Percentiles rank a stretch among this genome's conserved stretches.
These are phyloP conservation scores for Drosophila testacea DNA, from an alignment of 2,888 invertebrate species.

Conservation along the genomic window DNA sequence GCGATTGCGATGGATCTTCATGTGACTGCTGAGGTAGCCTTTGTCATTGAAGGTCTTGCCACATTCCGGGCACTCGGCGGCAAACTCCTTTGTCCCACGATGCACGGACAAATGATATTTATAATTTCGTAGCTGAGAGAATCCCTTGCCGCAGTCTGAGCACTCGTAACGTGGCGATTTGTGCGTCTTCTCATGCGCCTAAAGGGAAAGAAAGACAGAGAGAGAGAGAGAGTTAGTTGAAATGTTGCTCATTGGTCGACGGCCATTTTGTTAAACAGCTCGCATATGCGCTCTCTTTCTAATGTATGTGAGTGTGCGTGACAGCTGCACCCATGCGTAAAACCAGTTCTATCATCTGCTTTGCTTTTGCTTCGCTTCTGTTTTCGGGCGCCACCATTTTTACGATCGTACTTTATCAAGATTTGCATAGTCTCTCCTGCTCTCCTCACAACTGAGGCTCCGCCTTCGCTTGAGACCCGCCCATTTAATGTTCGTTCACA, in stretches of 20 bases:
- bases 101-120: constrained; percentile 94
- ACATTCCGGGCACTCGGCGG: constrained; percentile 89
- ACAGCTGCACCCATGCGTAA: constrained; percentile 76
- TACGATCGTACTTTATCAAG: constrained; percentile 30
- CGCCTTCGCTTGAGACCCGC: constrained; percentile 33
- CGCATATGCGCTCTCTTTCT: constrained; percentile 57
- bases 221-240: constrained; percentile 1
- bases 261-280: constrained; percentile 70
- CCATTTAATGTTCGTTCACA: constrained; percentile 16
- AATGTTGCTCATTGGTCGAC: constrained; percentile 41
- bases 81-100: constrained; percentile 93
- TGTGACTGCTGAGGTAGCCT: constrained; percentile 93
- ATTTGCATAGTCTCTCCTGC: constrained; percentile 64
- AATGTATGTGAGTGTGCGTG: constrained; percentile 27
- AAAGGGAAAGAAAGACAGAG: constrained; percentile 28
- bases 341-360: constrained; percentile 62
- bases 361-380: constrained; percentile 44
- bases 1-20: constrained; percentile 93
- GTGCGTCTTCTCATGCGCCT: constrained; percentile 85
- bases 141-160: constrained; percentile 91
- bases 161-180: constrained; percentile 88
- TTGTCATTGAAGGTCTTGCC: constrained; percentile 94
- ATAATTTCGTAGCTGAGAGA: constrained; percentile 93
- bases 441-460: constrained; percentile 22
- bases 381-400: constrained; percentile 76